Base-by-base conservation (phyloP, 2,113 vertebrate species). In the Carassius auratus region DNA sequence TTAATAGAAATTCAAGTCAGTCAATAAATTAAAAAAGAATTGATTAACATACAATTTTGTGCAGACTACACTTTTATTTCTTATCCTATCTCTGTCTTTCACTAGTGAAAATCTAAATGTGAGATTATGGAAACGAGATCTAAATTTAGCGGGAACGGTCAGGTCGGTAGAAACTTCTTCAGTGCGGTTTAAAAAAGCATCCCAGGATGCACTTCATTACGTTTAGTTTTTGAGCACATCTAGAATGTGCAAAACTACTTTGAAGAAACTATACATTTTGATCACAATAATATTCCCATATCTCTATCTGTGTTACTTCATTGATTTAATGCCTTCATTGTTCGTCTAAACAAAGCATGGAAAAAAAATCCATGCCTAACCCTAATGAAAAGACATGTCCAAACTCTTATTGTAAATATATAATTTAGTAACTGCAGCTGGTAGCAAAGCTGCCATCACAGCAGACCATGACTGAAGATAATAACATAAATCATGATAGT, bases 401-500 rank as follows among this genome's bases (percentile, higher is more conserved):
- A 71, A 38, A 21, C 68, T 8, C 0, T 8, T 5, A 5, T 8
- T 36, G 8, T 36, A 36, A 36, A 69, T 30, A 4, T 69, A 9
- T 5, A 23, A 26, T 75, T 75, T 50, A 23, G 73, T 42, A 73
- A 73, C n/a, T 23, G n/a, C 71, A 48, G 42, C 73, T 15, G 42
- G 36, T 45, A 42, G 36, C 9, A 73, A 73, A 45, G 4, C 4
- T 3, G 9, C 21, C 19, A 45, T 42, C 19, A 45, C 38, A n/a
- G 73, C 73, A 75, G 42, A 50, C n/a, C 73, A 23, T 2, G 52
- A 55, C 15, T 33, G 17, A 19, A 77, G 23, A 77, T 33, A 57
- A 33, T 17, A 74, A 86, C 19, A 50, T 30, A 21, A 48, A 10
- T 50, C 21, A 48, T 36, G 45, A 17, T 2, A 84, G 9, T 90